Percentiles rank a stretch among this genome's conserved stretches.
Conservation (phyloP, 2,888 invertebrate species). For the Pterobdella sp. region DNA sequence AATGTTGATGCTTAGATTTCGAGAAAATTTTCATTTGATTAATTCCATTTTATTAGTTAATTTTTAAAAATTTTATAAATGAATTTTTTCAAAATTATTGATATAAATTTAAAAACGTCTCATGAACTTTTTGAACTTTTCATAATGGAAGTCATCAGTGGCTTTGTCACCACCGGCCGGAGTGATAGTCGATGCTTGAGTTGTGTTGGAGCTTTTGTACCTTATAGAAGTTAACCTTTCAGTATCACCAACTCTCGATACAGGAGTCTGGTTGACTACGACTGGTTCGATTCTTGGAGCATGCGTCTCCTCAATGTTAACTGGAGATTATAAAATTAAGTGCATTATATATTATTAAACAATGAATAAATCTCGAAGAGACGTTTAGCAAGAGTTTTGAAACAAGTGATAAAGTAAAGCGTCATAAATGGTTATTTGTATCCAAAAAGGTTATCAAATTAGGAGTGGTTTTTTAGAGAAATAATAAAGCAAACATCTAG, state of each 20-base stretch:
- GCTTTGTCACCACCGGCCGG: conserved; percentile 68
- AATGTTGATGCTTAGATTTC: no score
- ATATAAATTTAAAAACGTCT: conserved; percentile 59
- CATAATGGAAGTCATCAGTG: conserved; percentile 93
- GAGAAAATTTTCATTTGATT: no score
- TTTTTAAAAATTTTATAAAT: no score
- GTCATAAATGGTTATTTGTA: no score
- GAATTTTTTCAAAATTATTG: no score
- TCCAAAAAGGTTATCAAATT: no score
- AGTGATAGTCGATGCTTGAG: not conserved
- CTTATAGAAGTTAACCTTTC: conserved; percentile 33
- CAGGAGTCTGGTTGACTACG: conserved; percentile 42
- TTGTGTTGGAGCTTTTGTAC: not conserved
- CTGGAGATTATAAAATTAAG: conserved; percentile 52
- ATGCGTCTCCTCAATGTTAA: conserved; percentile 68
- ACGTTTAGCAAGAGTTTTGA: not conserved
- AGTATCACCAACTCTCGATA: conserved; percentile 44
- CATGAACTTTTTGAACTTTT: conserved; percentile 91
- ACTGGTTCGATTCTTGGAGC: conserved; percentile 41
- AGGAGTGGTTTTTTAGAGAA: no score
- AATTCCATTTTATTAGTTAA: no score
- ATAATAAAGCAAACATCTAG: no score
- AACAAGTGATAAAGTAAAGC: not conserved
- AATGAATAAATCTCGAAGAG: not conserved
- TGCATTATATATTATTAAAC: not conserved